Evolutionary conservation across 1,140 invertebrate genomes (phyloP), one percentile per base, ranked within the genome.

Genomic region (Hormaphis cornu): DNA sequence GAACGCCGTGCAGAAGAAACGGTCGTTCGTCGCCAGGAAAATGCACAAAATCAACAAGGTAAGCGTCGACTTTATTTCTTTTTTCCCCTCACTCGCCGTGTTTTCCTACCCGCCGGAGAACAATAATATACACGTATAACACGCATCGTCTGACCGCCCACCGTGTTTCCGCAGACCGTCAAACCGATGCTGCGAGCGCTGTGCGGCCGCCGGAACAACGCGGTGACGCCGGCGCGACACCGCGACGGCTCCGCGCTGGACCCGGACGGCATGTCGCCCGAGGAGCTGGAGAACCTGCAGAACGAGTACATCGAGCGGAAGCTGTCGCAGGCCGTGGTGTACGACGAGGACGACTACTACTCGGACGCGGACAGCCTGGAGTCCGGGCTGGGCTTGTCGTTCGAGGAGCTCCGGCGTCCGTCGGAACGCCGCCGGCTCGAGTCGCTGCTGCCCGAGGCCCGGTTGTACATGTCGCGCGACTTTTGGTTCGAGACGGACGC

Each of bases 31-130:
- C 61, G 42, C 61, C 24, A 22, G 61, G 24, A 66, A 66, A 14
- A 48, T 66, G 8, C 61, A 66, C 61, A 66, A 66, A 50, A 66
- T 66, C 61, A 66, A 66, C 8, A 66, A 66, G 61, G 61, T 66
- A 50, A 66, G 40, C 22, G 37, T 26, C 35, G 22, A 24, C 40
- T 9, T 28, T 9, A 18, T 35, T 30, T n/a, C n/a, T n/a, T n/a
- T n/a, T n/a, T n/a, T n/a, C n/a, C n/a, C n/a, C n/a, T n/a, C n/a
- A n/a, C n/a, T n/a, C n/a, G n/a, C n/a, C n/a, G n/a, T n/a, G n/a
- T n/a, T n/a, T n/a, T n/a, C n/a, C n/a, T n/a, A n/a, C n/a, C n/a
- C n/a, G n/a, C n/a, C n/a, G n/a, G n/a, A n/a, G n/a, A n/a, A n/a
- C n/a, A n/a, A n/a, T n/a, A n/a, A n/a, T n/a, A n/a, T n/a, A n/a